A percentile compares a stretch with the other conserved stretches of the same genome.
Conservation (phyloP, 2,113 vertebrate genomes). For the Platycercus adscitus region DNA sequence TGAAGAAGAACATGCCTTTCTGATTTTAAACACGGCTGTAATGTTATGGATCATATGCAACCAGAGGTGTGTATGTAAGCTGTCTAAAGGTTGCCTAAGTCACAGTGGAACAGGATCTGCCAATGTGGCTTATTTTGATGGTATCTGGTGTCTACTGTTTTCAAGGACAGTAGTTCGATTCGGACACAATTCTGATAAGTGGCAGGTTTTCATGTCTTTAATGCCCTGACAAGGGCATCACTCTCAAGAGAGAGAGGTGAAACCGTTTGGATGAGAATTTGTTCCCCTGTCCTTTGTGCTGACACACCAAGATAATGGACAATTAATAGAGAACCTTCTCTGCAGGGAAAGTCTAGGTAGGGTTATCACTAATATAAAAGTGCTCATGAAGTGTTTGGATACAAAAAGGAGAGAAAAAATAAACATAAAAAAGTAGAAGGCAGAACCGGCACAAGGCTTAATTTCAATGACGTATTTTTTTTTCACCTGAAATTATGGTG, state of each 20-base stretch:
- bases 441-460: neutral
- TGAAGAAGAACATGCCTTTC: neutral
- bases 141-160: slow-evolving; percentile 75
- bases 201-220: slow-evolving; percentile 79
- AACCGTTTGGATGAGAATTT: slow-evolving; percentile 73
- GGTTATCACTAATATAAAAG: slow-evolving; percentile 73
- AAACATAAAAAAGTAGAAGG: slow-evolving; percentile 33
- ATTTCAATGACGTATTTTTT: neutral
- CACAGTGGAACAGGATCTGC: slow-evolving; percentile 53
- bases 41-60: neutral
- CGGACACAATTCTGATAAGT: slow-evolving; percentile 80
- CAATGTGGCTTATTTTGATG: slow-evolving; percentile 63
- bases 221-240: slow-evolving; percentile 81
- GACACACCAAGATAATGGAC: slow-evolving; percentile 81
- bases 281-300: slow-evolving; percentile 72
- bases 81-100: slow-evolving; percentile 46
- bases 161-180: slow-evolving; percentile 82
- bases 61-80: neutral
- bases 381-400: slow-evolving; percentile 45
- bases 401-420: slow-evolving; percentile 15
- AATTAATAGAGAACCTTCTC: slow-evolving; percentile 76
- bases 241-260: slow-evolving; percentile 81
- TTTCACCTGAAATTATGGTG: slow-evolving; percentile 22
- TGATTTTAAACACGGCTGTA: neutral
- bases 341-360: slow-evolving; percentile 64